phyloP scores from a whole-genome alignment of 2,888 invertebrate species.

The Anorthoa munda region DNA sequence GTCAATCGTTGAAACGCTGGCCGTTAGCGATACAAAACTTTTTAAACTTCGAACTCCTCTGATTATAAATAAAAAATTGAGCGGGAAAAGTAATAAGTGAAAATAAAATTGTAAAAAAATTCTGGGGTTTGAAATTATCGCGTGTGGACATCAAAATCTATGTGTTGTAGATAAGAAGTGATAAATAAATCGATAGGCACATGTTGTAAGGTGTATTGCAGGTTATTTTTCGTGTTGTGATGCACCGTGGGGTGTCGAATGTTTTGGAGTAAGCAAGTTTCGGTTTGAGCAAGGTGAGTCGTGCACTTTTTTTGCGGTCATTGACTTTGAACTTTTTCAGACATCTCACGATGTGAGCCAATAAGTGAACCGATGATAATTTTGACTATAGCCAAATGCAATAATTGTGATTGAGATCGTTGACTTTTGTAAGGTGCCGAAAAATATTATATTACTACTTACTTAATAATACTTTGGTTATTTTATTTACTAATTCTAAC shows the following conservation, averaged over 20 bases:
- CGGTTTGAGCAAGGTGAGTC: constrained; percentile 84
- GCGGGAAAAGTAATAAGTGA: constrained; percentile 68
- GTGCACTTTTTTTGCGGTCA: constrained; percentile 72
- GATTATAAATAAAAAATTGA: constrained; percentile 44
- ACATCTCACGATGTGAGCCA: constrained; percentile 23
- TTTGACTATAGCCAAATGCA: constrained; percentile 24
- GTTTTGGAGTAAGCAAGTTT: constrained; percentile 81
- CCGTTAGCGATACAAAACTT: constrained; percentile 77
- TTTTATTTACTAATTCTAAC: neutral
- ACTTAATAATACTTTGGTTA: neutral
- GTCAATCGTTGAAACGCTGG: constrained; percentile 72
- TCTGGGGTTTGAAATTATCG: constrained; percentile 35
- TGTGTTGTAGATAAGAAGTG: constrained; percentile 76
- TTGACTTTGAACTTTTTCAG: constrained; percentile 76
- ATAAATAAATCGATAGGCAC: constrained; percentile 80
- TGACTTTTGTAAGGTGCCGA: constrained; percentile 20
- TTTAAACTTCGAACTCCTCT: constrained; percentile 64
- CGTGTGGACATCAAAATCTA: constrained; percentile 59
- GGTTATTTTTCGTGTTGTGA: constrained; percentile 80
- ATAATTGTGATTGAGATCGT: constrained; percentile 31
- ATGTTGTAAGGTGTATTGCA: constrained; percentile 70
- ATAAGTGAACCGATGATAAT: constrained; percentile 51
- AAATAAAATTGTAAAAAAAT: constrained; percentile 40
- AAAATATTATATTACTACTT: neutral
- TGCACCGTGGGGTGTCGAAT: constrained; percentile 81